Conservation (phyloP, 2,113 vertebrate genomes). For the Alces alces region DNA sequence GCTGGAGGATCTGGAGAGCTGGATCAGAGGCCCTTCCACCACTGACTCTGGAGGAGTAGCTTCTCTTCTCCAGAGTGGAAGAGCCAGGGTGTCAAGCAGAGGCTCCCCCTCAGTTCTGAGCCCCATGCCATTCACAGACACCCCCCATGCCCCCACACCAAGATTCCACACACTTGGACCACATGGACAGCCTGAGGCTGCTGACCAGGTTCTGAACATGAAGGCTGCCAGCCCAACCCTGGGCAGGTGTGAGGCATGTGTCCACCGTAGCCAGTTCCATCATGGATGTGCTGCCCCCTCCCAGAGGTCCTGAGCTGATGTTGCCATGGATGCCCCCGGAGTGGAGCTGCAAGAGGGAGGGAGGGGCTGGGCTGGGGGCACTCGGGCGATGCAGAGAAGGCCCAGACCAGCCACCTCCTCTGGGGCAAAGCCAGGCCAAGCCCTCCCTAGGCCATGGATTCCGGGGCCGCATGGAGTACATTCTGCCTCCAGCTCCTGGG, state of each 20-base stretch:
- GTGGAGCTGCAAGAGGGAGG: rapidly evolving
- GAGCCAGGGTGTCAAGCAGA: not conserved
- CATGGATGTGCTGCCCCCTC: rapidly evolving
- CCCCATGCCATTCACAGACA: not conserved
- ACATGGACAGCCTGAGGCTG: not conserved
- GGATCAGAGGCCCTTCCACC: not conserved
- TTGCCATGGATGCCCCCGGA: not conserved
- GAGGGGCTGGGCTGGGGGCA: not conserved
- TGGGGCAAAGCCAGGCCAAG: not conserved
- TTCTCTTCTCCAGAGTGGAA: not conserved
- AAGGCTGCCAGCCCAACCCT: too few species aligned
- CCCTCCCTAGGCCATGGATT: not conserved
- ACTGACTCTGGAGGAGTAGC: not conserved
- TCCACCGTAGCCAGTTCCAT: not conserved
- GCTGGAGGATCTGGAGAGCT: not conserved
- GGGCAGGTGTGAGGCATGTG: rapidly evolving
- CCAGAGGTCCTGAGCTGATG: rapidly evolving
- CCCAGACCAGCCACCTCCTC: not conserved
- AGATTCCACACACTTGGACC: not conserved
- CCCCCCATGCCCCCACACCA: not conserved
- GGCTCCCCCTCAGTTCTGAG: not conserved
- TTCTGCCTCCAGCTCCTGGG: not conserved
- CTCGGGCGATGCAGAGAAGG: not conserved
- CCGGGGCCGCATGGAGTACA: rapidly evolving
- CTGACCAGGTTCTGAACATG: not conserved